Base-by-base conservation (phyloP, 2,888 invertebrate species). In the Crossocerus cetratus region DNA sequence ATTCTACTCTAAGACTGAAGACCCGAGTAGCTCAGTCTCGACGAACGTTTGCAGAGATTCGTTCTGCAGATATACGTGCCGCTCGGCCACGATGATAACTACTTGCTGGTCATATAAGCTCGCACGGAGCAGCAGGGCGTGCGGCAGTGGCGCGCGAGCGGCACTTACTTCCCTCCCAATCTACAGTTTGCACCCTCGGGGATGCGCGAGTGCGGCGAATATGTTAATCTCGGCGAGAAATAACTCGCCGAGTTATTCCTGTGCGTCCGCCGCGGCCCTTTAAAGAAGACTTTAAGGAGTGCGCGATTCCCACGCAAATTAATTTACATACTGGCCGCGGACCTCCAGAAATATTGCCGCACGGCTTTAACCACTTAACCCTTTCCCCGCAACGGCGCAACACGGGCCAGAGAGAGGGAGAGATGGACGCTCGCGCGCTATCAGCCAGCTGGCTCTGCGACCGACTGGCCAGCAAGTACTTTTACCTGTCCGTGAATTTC, bases 201-300 rank as follows among this genome's bases (percentile, higher is more conserved):
- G 80, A 62, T 71, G 57, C 64, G 72, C 62, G 66, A 71, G n/a
- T n/a, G n/a, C n/a, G 69, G 80, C 78, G 76, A 85, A 85, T 86
- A 87, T 86, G 84, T 86, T 86, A 85, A 87, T 84, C 77, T 64
- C 59, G 63, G 70, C 69, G 79, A 74, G 74, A 82, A 85, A 84
- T 85, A 84, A 83, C 82, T 78, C 64, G 62, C 80, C 79, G 74
- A 83, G 81, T 83, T 82, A 81, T 74, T 81, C 80, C 77, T 76
- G 72, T 80, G 74, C 80, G 78, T 32, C 32, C 78, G 75, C 70
- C 77, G 83, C 78, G n/a, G n/a, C 81, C 80, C 49, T 65, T 62
- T 58, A 43, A 43, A 64, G 49, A 49, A 49, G 49, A 16, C 49
- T 49, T 78, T 80, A 79, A 81, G 65, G 65, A 66, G 74, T 77